Evolutionary conservation across 2,113 vertebrate species (phyloP).

Genomic region (Tamias sibiricus): DNA sequence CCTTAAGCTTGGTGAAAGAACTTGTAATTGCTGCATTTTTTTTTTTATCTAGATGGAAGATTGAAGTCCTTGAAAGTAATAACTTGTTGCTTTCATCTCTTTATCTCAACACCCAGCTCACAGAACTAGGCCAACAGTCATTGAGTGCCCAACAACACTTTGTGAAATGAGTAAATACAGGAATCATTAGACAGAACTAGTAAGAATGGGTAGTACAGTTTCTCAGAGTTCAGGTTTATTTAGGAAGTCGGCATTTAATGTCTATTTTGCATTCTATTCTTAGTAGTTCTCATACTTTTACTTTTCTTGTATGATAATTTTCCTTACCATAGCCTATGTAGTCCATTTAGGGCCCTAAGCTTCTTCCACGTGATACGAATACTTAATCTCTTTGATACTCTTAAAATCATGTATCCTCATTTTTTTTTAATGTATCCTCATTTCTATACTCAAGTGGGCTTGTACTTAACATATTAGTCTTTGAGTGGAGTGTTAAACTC

Average conservation of each 20-base stretch:
- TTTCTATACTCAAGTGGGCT: neutral
- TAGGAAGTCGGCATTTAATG: neutral
- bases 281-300: slow-evolving; percentile 11
- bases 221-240: neutral
- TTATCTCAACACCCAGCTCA: neutral
- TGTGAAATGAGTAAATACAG: neutral
- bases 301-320: neutral
- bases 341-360: neutral
- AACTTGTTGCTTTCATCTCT: neutral
- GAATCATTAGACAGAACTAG: neutral
- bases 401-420: neutral
- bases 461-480: neutral
- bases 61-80: neutral
- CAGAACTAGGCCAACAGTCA: neutral
- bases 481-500: neutral
- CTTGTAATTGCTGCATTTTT: neutral
- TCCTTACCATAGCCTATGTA: neutral
- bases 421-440: neutral
- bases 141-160: neutral
- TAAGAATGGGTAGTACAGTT: neutral
- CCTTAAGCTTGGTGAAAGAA: neutral
- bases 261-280: neutral
- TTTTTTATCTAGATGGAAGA: neutral
- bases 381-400: neutral
- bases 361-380: neutral